Evolutionary conservation across 2,797 vertebrate genomes (phyloP).

Genomic region (Hydrolagus colliei): DNA sequence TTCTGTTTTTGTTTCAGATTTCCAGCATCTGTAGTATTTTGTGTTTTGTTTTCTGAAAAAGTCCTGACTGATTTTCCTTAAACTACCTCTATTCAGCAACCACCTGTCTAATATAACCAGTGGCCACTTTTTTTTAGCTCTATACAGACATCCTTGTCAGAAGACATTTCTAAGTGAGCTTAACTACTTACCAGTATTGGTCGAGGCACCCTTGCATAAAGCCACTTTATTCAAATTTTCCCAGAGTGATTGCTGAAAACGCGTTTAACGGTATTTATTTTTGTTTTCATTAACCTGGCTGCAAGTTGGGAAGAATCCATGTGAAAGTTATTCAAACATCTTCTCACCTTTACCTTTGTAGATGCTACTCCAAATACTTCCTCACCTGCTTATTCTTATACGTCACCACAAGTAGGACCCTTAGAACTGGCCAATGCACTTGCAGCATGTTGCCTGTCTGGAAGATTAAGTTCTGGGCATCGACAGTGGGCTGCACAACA

Average conservation of each 20-base stretch:
- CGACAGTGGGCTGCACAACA: conserved; percentile 69
- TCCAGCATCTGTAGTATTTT: no score
- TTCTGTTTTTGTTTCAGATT: no score
- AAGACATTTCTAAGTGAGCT: no score
- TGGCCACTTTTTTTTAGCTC: neutral
- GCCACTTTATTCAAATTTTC: no score
- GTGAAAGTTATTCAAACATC: neutral
- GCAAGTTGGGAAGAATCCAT: no score
- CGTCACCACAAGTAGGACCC: conserved; percentile 53
- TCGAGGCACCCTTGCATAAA: no score
- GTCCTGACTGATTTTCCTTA: neutral
- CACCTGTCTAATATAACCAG: neutral
- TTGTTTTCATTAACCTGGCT: no score
- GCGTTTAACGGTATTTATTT: no score
- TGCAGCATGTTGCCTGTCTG: conserved; percentile 66
- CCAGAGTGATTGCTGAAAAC: no score
- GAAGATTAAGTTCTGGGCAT: conserved; percentile 57
- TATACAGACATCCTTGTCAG: no score
- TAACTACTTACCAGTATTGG: no score
- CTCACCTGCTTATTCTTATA: conserved; percentile 14
- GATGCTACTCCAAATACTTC: conserved; percentile 33
- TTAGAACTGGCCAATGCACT: conserved; percentile 67
- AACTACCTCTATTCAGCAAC: neutral
- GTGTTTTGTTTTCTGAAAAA: no score
- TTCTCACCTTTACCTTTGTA: conserved; percentile 35